phyloP scores from a whole-genome alignment of 2,888 invertebrate genomes.

The Dexiosoma caninum region DNA sequence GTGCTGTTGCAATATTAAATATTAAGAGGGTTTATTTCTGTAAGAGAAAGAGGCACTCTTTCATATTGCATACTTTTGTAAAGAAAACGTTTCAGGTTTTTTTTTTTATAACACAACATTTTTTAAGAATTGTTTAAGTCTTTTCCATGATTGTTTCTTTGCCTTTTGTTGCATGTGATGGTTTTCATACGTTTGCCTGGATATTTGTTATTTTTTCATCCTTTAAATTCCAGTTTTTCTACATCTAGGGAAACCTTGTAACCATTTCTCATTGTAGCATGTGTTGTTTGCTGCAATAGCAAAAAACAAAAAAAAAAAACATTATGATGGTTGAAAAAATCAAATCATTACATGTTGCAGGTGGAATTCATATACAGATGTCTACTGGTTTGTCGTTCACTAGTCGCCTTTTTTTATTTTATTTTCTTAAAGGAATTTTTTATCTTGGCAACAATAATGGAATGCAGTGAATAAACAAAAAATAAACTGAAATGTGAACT shows the following conservation, averaged over 20 bases:
- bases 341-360: constrained; percentile 55
- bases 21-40: neutral
- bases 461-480: neutral
- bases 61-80: constrained; percentile 28
- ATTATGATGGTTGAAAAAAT: neutral
- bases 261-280: constrained; percentile 59
- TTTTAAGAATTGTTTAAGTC: constrained; percentile 24
- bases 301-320: neutral
- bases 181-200: constrained; percentile 5
- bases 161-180: constrained; percentile 18
- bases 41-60: neutral
- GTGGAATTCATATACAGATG: constrained; percentile 56
- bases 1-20: constrained; percentile 15
- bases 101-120: constrained; percentile 16
- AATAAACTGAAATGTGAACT: constrained; percentile 24
- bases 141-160: constrained; percentile 21
- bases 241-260: constrained; percentile 60
- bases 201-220: constrained; percentile 31
- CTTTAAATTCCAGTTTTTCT: constrained; percentile 59
- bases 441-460: constrained; percentile 26
- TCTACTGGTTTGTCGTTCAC: constrained; percentile 7
- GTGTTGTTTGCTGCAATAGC: constrained; percentile 15
- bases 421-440: constrained; percentile 29
- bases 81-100: neutral
- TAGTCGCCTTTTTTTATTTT: constrained; percentile 14